These are phyloP conservation scores for Pycnonotus jocosus DNA, from an alignment of 2,113 vertebrate genomes.

Conservation along the genomic window DNA sequence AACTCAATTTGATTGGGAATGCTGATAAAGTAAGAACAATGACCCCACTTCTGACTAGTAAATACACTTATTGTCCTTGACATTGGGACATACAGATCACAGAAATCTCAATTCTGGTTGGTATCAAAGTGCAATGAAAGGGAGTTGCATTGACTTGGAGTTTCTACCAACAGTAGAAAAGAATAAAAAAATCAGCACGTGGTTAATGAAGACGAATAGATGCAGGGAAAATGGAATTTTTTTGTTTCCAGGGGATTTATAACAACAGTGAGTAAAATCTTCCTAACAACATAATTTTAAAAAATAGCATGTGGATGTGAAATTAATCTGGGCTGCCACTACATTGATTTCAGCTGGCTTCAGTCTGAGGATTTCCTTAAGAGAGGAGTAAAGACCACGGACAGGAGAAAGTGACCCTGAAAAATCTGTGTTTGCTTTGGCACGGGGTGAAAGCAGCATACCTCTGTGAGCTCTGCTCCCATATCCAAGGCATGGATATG, in stretches of 20 bases:
- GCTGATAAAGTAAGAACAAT: not conserved
- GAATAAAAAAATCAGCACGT: slow-evolving; percentile 3
- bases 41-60: not conserved
- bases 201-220: slow-evolving; percentile 47
- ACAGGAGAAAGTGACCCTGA: not conserved
- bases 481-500: no score
- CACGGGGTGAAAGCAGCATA: accelerated
- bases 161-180: not conserved
- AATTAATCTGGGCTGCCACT: slow-evolving; percentile 17
- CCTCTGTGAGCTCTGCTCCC: not conserved
- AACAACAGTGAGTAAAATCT: slow-evolving; percentile 25
- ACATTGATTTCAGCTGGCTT: not conserved
- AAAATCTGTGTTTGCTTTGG: not conserved
- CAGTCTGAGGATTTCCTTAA: not conserved
- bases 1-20: not conserved
- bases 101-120: not conserved
- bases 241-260: slow-evolving; percentile 17
- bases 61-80: not conserved
- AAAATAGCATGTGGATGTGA: not conserved
- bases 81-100: not conserved
- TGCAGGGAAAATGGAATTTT: slow-evolving; percentile 15
- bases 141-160: not conserved
- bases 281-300: slow-evolving; percentile 12
- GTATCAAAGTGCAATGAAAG: not conserved
- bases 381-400: not conserved